Percentiles rank a stretch among this genome's conserved stretches.
These are phyloP conservation scores for Acleris literana DNA, from an alignment of 2,888 invertebrate species.

Conservation along the genomic window DNA sequence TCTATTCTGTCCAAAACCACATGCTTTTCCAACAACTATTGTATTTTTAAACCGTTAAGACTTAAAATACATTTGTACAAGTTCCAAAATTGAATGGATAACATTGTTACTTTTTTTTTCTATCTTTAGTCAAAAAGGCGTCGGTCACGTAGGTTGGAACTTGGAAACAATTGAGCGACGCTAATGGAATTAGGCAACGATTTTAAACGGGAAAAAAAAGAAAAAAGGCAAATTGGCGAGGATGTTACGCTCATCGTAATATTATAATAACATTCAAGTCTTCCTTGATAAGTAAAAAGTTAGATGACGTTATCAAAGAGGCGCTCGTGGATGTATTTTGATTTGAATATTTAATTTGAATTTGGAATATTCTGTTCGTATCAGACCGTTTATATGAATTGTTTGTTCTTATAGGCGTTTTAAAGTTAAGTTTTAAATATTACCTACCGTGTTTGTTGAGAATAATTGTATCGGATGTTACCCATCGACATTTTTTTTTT, in stretches of 20 bases:
- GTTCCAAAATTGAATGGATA: slow-evolving; percentile 16
- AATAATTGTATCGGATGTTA: no score
- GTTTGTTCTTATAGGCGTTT: no score
- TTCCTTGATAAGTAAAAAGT: background rate
- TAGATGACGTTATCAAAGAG: no score
- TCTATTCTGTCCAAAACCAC: background rate
- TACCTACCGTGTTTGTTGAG: no score
- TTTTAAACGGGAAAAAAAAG: slow-evolving; percentile 10
- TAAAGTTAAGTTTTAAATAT: no score
- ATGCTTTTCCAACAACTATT: background rate
- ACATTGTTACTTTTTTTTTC: slow-evolving; percentile 23
- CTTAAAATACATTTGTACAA: slow-evolving; percentile 6
- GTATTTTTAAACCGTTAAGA: slow-evolving; percentile 15
- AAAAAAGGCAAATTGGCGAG: slow-evolving; percentile 8
- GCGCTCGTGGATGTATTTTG: no score
- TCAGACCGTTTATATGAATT: no score
- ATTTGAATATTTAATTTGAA: no score
- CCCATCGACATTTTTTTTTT: no score
- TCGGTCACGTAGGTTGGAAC: slow-evolving; percentile 21
- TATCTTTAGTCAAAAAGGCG: slow-evolving; percentile 19
- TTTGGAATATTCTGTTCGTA: no score
- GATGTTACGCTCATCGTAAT: slow-evolving; percentile 5
- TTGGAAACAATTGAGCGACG: slow-evolving; percentile 29
- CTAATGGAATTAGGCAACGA: slow-evolving; percentile 26
- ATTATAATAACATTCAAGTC: background rate